These are phyloP conservation scores for Autographa pulchrina DNA, from an alignment of 2,888 invertebrate species.

Conservation along the genomic window DNA sequence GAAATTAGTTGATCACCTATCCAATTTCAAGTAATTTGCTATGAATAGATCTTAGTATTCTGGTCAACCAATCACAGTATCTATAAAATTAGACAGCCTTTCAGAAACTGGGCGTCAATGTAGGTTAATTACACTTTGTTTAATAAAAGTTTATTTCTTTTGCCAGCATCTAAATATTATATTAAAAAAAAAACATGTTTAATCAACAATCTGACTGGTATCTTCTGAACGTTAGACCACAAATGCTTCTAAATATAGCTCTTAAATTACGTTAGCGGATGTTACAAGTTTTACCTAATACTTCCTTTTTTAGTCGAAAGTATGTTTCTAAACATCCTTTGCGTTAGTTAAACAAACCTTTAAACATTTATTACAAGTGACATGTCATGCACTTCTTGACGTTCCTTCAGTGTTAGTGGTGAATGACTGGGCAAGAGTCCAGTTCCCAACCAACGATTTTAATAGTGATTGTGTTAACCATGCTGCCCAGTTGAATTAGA, in stretches of 20 bases:
- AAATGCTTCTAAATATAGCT: background rate
- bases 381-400: background rate
- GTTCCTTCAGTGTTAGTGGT: background rate
- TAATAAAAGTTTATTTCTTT: too few species aligned
- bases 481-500: background rate
- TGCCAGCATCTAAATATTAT: too few species aligned
- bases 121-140: too few species aligned
- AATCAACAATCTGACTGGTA: background rate
- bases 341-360: conserved; percentile 7
- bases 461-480: background rate
- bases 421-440: background rate
- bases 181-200: background rate
- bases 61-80: too few species aligned
- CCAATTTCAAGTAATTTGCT: too few species aligned
- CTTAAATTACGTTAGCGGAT: conserved; percentile 10
- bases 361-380: background rate
- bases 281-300: conserved; percentile 23
- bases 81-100: too few species aligned
- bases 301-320: conserved; percentile 14
- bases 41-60: too few species aligned
- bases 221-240: background rate
- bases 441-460: background rate
- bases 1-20: too few species aligned
- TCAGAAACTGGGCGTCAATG: too few species aligned
- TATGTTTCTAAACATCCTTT: conserved; percentile 17